phyloP scores from a whole-genome alignment of 2,113 vertebrate species.

The Passer domesticus region DNA sequence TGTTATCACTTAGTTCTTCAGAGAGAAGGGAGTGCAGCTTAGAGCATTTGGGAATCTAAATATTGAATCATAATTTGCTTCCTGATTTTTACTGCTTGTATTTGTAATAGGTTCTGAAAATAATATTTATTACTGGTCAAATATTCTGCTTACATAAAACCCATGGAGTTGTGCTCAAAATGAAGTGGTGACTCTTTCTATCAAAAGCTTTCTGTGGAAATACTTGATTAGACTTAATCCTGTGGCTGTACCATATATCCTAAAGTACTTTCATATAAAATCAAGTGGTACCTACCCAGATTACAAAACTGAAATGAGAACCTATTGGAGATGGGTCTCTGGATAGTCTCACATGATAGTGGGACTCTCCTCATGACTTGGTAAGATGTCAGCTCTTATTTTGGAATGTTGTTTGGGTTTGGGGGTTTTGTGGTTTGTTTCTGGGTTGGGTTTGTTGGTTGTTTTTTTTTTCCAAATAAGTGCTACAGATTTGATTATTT shows the following conservation, averaged over 20 bases:
- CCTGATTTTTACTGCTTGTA: background rate
- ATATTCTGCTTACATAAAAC: background rate
- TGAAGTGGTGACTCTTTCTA: background rate
- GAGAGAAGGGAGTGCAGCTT: background rate
- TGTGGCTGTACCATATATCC: background rate
- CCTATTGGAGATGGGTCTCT: background rate
- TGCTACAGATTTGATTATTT: background rate
- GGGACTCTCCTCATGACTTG: background rate
- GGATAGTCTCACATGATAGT: accelerated
- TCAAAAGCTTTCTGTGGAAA: background rate
- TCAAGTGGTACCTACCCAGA: background rate
- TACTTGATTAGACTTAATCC: background rate
- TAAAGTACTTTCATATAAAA: background rate
- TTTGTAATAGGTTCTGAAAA: background rate
- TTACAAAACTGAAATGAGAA: background rate
- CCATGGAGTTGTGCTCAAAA: background rate
- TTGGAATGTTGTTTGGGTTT: background rate
- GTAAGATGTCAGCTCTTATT: background rate
- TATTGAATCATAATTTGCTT: background rate
- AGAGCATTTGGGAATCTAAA: background rate
- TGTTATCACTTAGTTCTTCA: background rate
- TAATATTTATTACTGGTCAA: background rate
- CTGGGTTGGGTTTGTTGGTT: background rate
- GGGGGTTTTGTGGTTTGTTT: background rate
- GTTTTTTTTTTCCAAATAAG: background rate